phyloP scores from a whole-genome alignment of 2,113 vertebrate genomes.

The Neoarius graeffei region DNA sequence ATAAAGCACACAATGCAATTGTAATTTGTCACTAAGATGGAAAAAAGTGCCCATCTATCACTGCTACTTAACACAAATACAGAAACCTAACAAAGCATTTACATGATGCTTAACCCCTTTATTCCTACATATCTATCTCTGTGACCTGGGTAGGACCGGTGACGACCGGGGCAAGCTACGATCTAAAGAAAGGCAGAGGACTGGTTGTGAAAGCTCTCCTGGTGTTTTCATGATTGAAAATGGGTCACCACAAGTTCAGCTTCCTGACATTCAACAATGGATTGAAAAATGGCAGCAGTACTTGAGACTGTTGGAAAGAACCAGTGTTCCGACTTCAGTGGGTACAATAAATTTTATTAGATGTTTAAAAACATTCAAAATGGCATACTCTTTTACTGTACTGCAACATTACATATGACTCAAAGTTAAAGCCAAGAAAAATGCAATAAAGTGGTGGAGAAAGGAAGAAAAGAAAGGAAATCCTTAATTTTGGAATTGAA shows the following conservation, averaged over 20 bases:
- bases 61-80: conserved; percentile 54
- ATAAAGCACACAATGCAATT: conserved; percentile 41
- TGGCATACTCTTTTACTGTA: neutral
- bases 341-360: neutral
- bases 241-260: conserved; percentile 62
- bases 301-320: conserved; percentile 52
- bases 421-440: no score
- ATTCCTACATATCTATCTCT: conserved; percentile 53
- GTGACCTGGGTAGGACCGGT: conserved; percentile 54
- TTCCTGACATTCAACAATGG: conserved; percentile 58
- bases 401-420: no score
- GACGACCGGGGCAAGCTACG: conserved; percentile 46
- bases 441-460: neutral
- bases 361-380: neutral
- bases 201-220: conserved; percentile 51
- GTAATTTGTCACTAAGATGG: conserved; percentile 46
- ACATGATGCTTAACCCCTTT: conserved; percentile 62
- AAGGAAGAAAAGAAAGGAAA: neutral
- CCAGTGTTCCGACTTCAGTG: neutral
- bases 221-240: conserved; percentile 62
- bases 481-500: neutral
- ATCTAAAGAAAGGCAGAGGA: conserved; percentile 39
- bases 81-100: conserved; percentile 64
- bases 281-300: conserved; percentile 64
- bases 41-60: conserved; percentile 59